Percentiles rank a stretch among this genome's conserved stretches.
Conservation (phyloP, 2,888 invertebrate species). For the Mallateleia sp. region DNA sequence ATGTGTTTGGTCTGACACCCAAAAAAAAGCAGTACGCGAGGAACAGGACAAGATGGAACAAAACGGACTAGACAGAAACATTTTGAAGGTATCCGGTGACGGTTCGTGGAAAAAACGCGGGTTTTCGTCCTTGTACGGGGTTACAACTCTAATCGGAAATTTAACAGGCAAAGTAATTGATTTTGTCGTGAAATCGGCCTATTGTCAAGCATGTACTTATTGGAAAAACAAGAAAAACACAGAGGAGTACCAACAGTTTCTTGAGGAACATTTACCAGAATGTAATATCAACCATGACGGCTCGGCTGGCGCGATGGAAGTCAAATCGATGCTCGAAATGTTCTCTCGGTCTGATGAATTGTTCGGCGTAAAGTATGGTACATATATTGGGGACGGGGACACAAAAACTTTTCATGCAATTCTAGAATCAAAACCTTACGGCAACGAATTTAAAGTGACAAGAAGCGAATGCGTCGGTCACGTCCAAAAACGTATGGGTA, state of each 20-base stretch:
- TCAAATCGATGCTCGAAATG: too few species aligned
- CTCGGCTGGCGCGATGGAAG: too few species aligned
- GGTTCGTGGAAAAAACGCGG: slow-evolving; percentile 48
- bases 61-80: slow-evolving; percentile 14
- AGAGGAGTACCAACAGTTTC: not conserved
- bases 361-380: too few species aligned
- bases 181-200: not conserved
- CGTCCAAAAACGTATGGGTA: too few species aligned
- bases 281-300: not conserved
- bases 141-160: slow-evolving; percentile 26
- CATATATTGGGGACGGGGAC: too few species aligned
- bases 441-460: too few species aligned
- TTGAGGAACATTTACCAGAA: not conserved
- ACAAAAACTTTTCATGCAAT: too few species aligned
- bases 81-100: slow-evolving; percentile 48
- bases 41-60: not conserved
- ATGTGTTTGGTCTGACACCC: slow-evolving; percentile 1
- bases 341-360: too few species aligned
- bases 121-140: slow-evolving; percentile 39
- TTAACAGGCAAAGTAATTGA: slow-evolving; percentile 34
- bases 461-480: too few species aligned
- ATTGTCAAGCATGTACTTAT: not conserved
- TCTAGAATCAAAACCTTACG: too few species aligned
- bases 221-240: not conserved
- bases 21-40: not conserved